Percentiles rank a stretch among this genome's conserved stretches.
These are phyloP conservation scores for Meriones unguiculatus DNA, from an alignment of 2,113 vertebrate genomes.

Conservation along the genomic window DNA sequence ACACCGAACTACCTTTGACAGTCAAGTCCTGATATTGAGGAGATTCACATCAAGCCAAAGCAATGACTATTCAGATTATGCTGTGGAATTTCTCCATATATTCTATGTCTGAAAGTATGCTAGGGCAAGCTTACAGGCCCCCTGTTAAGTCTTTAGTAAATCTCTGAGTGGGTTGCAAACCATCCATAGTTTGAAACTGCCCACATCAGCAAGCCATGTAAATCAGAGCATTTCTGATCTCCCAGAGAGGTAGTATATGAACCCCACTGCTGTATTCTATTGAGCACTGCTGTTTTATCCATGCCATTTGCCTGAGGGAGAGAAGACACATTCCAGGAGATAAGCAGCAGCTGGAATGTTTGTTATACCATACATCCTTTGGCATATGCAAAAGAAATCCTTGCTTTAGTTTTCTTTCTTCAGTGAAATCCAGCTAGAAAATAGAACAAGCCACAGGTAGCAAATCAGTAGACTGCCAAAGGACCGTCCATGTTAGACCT, in stretches of 20 bases:
- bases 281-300: neutral
- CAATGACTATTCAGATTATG: neutral
- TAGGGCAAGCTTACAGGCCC: neutral
- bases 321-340: neutral
- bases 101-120: neutral
- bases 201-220: neutral
- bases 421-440: neutral
- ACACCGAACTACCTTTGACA: neutral
- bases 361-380: neutral
- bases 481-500: neutral
- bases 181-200: slow-evolving; percentile 25
- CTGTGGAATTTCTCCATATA: neutral
- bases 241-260: neutral
- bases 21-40: neutral
- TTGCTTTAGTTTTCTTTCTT: slow-evolving; percentile 52
- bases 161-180: slow-evolving; percentile 18
- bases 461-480: neutral
- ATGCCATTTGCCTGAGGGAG: neutral
- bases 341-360: neutral
- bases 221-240: neutral
- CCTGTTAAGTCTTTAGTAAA: neutral
- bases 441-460: slow-evolving; percentile 2
- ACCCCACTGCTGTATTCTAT: neutral
- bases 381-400: neutral
- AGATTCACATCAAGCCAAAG: neutral